Evolutionary conservation across 1,140 invertebrate species (phyloP).

Genomic region (Drosophila murphyi): DNA sequence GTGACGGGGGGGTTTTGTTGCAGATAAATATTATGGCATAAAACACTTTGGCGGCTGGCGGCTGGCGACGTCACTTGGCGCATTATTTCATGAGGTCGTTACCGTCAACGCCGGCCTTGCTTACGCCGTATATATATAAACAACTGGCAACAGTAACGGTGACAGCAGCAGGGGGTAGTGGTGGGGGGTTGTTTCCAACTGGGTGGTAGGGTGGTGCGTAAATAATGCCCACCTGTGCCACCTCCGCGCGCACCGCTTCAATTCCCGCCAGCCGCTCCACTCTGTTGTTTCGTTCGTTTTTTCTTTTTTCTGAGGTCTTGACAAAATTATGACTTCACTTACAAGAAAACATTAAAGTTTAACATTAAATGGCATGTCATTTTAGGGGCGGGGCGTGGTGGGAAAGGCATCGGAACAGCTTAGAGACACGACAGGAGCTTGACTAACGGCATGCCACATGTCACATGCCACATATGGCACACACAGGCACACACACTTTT

Average conservation of each 20-base stretch:
- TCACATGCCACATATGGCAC: conserved; percentile 42
- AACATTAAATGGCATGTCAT: conserved; percentile 83
- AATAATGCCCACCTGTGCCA: conserved; percentile 60
- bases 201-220: conserved; percentile 23
- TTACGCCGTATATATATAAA: background rate
- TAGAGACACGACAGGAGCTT: conserved; percentile 47
- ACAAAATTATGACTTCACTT: conserved; percentile 83
- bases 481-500: conserved; percentile 21
- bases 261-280: no score
- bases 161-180: background rate
- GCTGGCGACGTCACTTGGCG: conserved; percentile 68
- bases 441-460: conserved; percentile 56
- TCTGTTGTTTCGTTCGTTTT: background rate
- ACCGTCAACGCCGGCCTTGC: conserved; percentile 47
- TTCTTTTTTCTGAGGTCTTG: conserved; percentile 17
- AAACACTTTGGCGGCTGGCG: conserved; percentile 69
- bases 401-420: conserved; percentile 49
- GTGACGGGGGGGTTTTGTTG: background rate
- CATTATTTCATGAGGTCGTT: conserved; percentile 83
- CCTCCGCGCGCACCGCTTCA: conserved; percentile 9
- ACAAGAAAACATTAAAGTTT: conserved; percentile 82
- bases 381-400: conserved; percentile 15
- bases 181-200: background rate
- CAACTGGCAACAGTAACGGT: background rate
- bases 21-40: conserved; percentile 82